Evolutionary conservation across 2,888 invertebrate species (phyloP).

Genomic region (Ophion ventricosus): DNA sequence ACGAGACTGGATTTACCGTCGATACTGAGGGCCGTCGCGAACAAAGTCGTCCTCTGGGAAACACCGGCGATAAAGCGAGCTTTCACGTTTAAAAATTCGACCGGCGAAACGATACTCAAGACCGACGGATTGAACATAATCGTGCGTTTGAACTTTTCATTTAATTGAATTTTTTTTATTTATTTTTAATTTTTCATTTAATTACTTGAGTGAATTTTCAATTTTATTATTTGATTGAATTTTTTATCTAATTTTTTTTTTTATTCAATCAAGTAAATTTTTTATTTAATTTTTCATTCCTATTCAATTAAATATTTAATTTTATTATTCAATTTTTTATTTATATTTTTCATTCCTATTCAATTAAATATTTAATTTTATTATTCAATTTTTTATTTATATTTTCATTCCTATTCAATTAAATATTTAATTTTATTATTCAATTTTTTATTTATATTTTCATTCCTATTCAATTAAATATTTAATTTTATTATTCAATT

Average conservation of each 20-base stretch:
- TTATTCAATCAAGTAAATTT: too few relatives aligned
- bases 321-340: too few relatives aligned
- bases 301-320: too few relatives aligned
- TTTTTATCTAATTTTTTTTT: not conserved
- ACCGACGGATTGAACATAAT: conserved; percentile 98
- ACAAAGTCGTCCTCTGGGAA: conserved; percentile 91
- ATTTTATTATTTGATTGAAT: not conserved
- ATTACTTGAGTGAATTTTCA: not conserved
- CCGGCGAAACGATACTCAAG: conserved; percentile 88
- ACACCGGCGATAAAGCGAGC: conserved; percentile 92
- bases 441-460: too few relatives aligned
- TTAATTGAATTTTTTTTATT: not conserved
- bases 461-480: too few relatives aligned
- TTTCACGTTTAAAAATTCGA: conserved; percentile 89
- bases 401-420: too few relatives aligned
- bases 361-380: too few relatives aligned
- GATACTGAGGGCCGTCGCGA: conserved; percentile 89
- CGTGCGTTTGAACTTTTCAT: conserved; percentile 80
- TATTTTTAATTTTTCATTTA: not conserved
- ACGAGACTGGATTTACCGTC: conserved; percentile 91
- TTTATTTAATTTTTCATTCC: too few relatives aligned
- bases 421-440: too few relatives aligned
- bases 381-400: too few relatives aligned
- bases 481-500: too few relatives aligned
- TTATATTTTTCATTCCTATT: too few relatives aligned